A percentile compares a stretch with the other conserved stretches of the same genome.
Conservation (phyloP, 2,888 invertebrate species). For the Pedicia rivosa region DNA sequence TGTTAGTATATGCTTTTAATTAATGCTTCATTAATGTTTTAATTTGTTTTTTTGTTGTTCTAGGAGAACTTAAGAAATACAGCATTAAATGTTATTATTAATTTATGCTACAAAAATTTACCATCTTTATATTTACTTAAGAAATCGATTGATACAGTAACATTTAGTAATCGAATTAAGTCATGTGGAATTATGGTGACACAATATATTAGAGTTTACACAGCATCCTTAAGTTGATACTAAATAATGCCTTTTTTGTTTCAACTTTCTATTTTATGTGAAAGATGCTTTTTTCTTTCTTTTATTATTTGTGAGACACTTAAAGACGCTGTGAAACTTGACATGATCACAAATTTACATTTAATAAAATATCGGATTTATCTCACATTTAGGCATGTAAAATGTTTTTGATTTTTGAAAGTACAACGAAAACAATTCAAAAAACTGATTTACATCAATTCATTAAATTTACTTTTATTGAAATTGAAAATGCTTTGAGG, state of each 20-base stretch:
- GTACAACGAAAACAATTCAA: slow-evolving; percentile 8
- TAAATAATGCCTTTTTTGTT: too few relatives aligned
- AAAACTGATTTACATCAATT: slow-evolving; percentile 11
- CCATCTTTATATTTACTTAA: slow-evolving; percentile 8
- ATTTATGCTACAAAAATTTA: slow-evolving; percentile 12
- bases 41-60: too few relatives aligned
- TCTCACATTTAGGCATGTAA: slow-evolving; percentile 10
- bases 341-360: too few relatives aligned
- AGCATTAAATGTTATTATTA: slow-evolving; percentile 7
- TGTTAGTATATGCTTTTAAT: too few relatives aligned
- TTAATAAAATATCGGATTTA: too few relatives aligned
- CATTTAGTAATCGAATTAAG: slow-evolving; percentile 8
- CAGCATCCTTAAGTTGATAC: too few relatives aligned
- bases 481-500: slow-evolving; percentile 9
- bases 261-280: too few relatives aligned
- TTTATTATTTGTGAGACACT: too few relatives aligned
- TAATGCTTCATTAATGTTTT: too few relatives aligned
- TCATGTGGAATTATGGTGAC: slow-evolving; percentile 7
- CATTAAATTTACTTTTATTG: slow-evolving; percentile 11
- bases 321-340: too few relatives aligned
- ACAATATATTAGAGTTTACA: too few relatives aligned
- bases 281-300: too few relatives aligned
- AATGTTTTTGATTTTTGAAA: slow-evolving; percentile 11
- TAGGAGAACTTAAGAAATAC: neutral
- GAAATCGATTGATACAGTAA: slow-evolving; percentile 2